Conservation (phyloP, 2,113 vertebrate species). For the Melozone crissalis region DNA sequence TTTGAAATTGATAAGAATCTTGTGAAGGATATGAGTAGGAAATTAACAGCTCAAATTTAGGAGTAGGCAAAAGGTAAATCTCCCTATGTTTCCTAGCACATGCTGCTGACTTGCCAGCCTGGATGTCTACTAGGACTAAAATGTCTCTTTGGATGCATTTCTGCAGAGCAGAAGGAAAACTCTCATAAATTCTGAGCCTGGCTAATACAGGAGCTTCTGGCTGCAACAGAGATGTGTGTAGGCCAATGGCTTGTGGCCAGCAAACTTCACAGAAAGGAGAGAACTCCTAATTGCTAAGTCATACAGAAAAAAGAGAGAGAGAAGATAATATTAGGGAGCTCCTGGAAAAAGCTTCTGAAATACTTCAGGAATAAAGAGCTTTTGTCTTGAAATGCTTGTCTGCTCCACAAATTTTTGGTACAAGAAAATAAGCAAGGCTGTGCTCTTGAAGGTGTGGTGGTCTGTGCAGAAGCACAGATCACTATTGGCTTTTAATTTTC, state of each 20-base stretch:
- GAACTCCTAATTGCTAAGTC: neutral
- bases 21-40: neutral
- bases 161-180: neutral
- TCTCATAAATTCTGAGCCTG: neutral
- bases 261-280: neutral
- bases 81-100: neutral
- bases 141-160: neutral
- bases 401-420: neutral
- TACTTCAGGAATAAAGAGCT: neutral
- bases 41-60: neutral
- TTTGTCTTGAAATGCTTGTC: neutral
- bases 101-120: neutral
- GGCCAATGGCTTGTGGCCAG: neutral
- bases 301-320: neutral
- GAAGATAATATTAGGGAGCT: neutral
- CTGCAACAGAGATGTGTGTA: neutral
- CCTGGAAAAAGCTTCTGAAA: neutral
- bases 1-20: neutral
- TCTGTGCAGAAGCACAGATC: neutral
- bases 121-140: neutral
- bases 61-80: neutral
- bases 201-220: neutral
- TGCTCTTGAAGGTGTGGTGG: neutral
- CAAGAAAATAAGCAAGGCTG: neutral
- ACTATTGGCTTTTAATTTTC: neutral